Evolutionary conservation across 1,140 invertebrate genomes (phyloP), one percentile per base, ranked within the genome.

Genomic region (Drosophila bocqueti): DNA sequence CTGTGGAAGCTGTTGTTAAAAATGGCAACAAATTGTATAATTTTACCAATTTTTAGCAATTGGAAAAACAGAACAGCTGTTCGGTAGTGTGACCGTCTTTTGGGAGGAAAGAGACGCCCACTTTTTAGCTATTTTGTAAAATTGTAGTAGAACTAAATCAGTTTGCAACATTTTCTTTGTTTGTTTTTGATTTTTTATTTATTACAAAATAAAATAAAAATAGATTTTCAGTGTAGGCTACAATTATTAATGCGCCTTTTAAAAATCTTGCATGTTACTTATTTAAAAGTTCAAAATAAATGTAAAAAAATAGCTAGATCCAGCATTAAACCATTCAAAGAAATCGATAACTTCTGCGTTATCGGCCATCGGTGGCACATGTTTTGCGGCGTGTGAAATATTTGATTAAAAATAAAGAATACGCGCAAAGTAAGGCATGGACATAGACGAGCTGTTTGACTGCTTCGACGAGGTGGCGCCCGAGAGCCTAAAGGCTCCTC

Each of bases 371-470:
- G 26, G 46, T 26, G 31, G 18, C 69, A 60, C 54, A 68, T 68
- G 65, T 68, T 68, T 68, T 68, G 60, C 65, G 50, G 68, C 68
- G 65, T 71, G 16, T 58, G 24, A 66, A 64, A 62, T 66, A 46
- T 11, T 43, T 50, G 36, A 31, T 50, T 38, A 46, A 47, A 57
- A 46, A 49, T 26, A 60, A n/a, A 7, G 16, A 67, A 31, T 43
- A 21, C 38, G 34, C 29, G 15, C 16, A n/a, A 0, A 24, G 8
- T 11, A 24, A 36, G 66, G 21, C 60, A 92, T 93, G 92, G 87
- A 93, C 42, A 81, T 93, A 26, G 92, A 93, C 16, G 92, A 93
- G n/a, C 31, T 93, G 26, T 93, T 93, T 49, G 75, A 83, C 47
- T 91, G 91, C 50, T 93, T 93, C 34, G 71, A 91, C 29, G 91